Percentiles rank a stretch among this genome's conserved stretches.
phyloP scores from a whole-genome alignment of 1,140 invertebrate genomes.

The Capitella teleta region DNA sequence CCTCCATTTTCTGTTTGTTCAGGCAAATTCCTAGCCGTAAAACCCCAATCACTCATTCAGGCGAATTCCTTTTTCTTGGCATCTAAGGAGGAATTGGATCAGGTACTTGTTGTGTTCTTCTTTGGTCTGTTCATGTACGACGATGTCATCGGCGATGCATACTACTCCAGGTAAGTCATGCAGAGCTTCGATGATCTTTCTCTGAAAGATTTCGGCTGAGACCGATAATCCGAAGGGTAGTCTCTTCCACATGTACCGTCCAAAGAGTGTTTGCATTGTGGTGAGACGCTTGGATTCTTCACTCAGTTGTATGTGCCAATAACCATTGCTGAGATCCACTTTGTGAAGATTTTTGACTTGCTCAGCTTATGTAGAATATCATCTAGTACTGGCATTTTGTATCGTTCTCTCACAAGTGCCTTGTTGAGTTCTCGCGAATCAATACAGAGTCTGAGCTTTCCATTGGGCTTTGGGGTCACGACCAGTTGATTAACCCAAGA shows the following conservation, averaged over 20 bases:
- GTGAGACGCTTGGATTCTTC: background rate
- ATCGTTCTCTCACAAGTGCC: background rate
- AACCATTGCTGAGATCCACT: conserved; percentile 16
- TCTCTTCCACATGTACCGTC: background rate
- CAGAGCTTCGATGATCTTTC: background rate
- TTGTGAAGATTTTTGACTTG: conserved; percentile 17
- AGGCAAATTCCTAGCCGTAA: conserved; percentile 24
- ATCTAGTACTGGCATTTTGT: conserved; percentile 15
- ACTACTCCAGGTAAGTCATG: background rate
- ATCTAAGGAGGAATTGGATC: background rate
- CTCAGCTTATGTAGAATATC: conserved; percentile 18
- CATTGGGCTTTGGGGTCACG: background rate
- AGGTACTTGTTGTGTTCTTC: background rate
- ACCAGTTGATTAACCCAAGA: conserved; percentile 2
- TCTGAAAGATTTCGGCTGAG: background rate
- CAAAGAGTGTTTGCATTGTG: background rate
- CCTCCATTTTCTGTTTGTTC: no score
- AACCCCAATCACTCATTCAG: background rate
- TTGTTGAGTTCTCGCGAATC: background rate
- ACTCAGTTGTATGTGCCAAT: conserved; percentile 15
- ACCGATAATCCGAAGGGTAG: background rate
- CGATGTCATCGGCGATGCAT: conserved; percentile 3
- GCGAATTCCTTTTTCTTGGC: background rate
- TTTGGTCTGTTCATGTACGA: background rate
- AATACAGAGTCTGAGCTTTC: background rate